phyloP scores from a whole-genome alignment of 1,140 invertebrate species.

The Leguminivora glycinivorella region DNA sequence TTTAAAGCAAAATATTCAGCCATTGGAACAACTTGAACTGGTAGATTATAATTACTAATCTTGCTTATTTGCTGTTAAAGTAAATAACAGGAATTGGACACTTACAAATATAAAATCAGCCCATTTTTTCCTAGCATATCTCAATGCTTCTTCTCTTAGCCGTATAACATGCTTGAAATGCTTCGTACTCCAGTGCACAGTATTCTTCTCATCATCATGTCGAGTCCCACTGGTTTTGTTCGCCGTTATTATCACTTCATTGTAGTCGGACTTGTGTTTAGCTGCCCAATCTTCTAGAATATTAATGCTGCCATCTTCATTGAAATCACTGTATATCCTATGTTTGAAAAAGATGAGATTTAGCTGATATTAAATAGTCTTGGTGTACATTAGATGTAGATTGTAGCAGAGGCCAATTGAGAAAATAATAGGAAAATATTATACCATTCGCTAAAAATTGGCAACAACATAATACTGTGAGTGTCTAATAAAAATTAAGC shows the following conservation, averaged over 20 bases:
- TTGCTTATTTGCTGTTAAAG: too few relatives aligned
- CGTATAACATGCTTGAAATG: conserved; percentile 91
- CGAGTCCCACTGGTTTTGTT: conserved; percentile 63
- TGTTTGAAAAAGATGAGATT: conserved; percentile 44
- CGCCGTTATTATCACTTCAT: conserved; percentile 83
- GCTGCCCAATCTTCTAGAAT: conserved; percentile 88
- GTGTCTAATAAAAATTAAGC: too few relatives aligned
- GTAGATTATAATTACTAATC: too few relatives aligned
- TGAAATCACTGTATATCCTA: conserved; percentile 95
- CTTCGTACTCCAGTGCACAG: conserved; percentile 86
- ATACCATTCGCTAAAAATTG: too few relatives aligned
- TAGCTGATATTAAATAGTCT: background rate
- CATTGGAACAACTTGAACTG: too few relatives aligned
- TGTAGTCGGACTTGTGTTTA: conserved; percentile 83
- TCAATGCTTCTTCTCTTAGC: conserved; percentile 88
- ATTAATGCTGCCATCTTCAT: conserved; percentile 87
- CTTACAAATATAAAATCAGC: conserved; percentile 65
- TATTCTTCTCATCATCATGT: conserved; percentile 82
- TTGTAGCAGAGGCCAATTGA: too few relatives aligned
- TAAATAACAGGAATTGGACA: conserved; percentile 8
- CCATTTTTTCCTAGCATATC: conserved; percentile 81
- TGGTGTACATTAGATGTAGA: too few relatives aligned
- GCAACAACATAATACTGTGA: too few relatives aligned
- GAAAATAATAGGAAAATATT: too few relatives aligned
- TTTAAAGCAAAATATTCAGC: too few relatives aligned